A percentile compares a stretch with the other conserved stretches of the same genome.
Conservation (phyloP, 1,140 invertebrate species). For the Eurosta solidaginis region DNA sequence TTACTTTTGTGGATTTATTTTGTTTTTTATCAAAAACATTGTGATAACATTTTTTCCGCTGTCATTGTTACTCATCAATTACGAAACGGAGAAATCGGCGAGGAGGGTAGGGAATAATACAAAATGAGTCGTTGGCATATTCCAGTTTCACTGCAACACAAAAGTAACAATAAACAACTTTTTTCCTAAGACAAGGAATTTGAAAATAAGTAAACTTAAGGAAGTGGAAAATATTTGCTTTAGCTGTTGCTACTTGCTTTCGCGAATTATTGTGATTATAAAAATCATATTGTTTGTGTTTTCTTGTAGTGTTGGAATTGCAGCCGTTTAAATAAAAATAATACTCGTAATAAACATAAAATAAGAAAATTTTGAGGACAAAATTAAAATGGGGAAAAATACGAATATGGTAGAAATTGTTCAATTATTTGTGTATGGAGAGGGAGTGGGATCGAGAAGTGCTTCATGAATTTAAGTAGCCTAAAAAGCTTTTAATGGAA, state of each 20-base stretch:
- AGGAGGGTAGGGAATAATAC: not conserved
- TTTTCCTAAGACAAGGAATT: not conserved
- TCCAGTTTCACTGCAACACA: not conserved
- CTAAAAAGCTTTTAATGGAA: too few species aligned
- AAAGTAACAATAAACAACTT: not conserved
- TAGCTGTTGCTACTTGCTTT: not conserved
- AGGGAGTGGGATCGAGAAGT: too few species aligned
- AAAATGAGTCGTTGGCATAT: not conserved
- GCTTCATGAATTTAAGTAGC: too few species aligned
- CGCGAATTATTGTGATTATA: not conserved
- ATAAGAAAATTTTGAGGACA: not conserved
- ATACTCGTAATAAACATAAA: conserved; percentile 23
- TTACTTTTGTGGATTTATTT: conserved; percentile 6
- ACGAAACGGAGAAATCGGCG: not conserved
- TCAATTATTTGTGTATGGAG: too few species aligned
- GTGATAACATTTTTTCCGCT: not conserved
- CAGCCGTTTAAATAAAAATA: conserved; percentile 2
- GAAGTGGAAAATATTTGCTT: not conserved
- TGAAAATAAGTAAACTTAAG: not conserved
- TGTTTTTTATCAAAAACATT: not conserved
- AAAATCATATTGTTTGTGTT: not conserved
- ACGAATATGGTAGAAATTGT: not conserved
- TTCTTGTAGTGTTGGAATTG: not conserved
- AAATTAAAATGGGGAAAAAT: not conserved
- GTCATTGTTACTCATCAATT: not conserved